A percentile compares a stretch with the other conserved stretches of the same genome.
Evolutionary conservation across 2,888 invertebrate genomes (phyloP).

Genomic region (Sphaerophoria taeniata): DNA sequence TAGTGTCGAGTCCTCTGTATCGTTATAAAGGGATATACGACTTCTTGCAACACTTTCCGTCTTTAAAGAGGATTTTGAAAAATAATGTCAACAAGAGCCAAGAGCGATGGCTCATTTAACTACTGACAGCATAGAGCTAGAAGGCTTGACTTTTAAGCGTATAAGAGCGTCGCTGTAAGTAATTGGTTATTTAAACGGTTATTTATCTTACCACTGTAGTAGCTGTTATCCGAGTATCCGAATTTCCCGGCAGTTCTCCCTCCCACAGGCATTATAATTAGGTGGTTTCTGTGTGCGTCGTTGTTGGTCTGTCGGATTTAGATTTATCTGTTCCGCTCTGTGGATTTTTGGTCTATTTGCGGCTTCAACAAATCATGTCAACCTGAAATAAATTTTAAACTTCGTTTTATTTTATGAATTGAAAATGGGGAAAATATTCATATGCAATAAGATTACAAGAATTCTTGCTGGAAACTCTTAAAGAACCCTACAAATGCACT

Average conservation of each 20-base stretch:
- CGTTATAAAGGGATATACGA: not conserved
- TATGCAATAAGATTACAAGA: too few relatives aligned
- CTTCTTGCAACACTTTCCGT: not conserved
- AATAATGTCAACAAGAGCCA: slow-evolving; percentile 12
- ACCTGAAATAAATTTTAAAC: slow-evolving; percentile 49
- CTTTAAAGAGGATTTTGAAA: not conserved
- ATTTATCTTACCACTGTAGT: slow-evolving; percentile 87
- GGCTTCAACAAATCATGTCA: slow-evolving; percentile 55
- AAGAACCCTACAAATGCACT: too few relatives aligned
- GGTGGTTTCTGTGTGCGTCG: slow-evolving; percentile 1
- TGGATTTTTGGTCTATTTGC: not conserved
- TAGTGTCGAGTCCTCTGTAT: not conserved
- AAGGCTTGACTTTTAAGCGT: slow-evolving; percentile 39
- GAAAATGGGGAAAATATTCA: too few relatives aligned
- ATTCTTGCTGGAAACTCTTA: too few relatives aligned
- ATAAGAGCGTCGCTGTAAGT: not conserved
- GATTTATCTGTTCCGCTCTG: not conserved
- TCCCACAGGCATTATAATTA: slow-evolving; percentile 84
- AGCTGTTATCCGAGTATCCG: slow-evolving; percentile 89
- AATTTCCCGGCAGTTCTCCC: slow-evolving; percentile 92
- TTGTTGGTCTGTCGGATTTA: not conserved
- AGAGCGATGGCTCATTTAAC: slow-evolving; percentile 22
- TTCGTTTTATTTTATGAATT: not conserved
- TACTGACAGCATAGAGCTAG: not conserved
- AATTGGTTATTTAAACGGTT: slow-evolving; percentile 55